Evolutionary conservation across 2,888 invertebrate genomes (phyloP).

Genomic region (Drosophila multiciliata): DNA sequence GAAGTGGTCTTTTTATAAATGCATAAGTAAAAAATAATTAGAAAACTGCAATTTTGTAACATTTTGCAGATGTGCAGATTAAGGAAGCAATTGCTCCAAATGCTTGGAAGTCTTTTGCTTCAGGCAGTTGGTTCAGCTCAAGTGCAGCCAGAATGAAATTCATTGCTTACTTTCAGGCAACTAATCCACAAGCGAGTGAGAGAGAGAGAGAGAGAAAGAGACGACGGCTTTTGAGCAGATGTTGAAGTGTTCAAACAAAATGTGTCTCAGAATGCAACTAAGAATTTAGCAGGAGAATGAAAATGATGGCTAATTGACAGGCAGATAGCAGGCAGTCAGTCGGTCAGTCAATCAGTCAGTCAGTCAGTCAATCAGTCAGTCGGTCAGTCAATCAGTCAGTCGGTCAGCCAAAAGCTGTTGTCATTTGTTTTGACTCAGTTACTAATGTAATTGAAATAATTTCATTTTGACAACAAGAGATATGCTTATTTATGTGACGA

Average conservation of each 20-base stretch:
- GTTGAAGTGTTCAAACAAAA: conserved; percentile 42
- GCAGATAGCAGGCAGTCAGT: conserved; percentile 1
- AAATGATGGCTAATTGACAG: conserved; percentile 13
- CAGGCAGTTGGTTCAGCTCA: conserved; percentile 8
- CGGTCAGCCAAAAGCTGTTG: background rate
- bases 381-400: too few relatives aligned
- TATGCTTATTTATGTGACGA: conserved; percentile 65
- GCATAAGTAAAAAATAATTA: conserved; percentile 9
- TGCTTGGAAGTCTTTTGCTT: conserved; percentile 2
- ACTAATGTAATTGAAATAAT: conserved; percentile 78
- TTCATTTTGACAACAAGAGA: conserved; percentile 67
- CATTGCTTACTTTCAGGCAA: conserved; percentile 21
- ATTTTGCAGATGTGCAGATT: conserved; percentile 8
- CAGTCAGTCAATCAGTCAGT: too few relatives aligned
- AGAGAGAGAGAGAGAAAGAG: background rate
- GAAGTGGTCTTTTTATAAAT: background rate
- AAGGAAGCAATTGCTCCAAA: conserved; percentile 24
- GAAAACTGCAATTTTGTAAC: background rate
- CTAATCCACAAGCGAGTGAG: conserved; percentile 33
- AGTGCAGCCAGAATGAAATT: conserved; percentile 6
- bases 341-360: too few relatives aligned
- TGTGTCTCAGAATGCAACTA: conserved; percentile 16
- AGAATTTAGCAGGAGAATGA: conserved; percentile 11
- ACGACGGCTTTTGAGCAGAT: conserved; percentile 20
- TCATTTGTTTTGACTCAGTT: conserved; percentile 50